Percentiles rank a stretch among this genome's conserved stretches.
phyloP scores from a whole-genome alignment of 2,113 vertebrate genomes.

The Dicrurus megarhynchus region DNA sequence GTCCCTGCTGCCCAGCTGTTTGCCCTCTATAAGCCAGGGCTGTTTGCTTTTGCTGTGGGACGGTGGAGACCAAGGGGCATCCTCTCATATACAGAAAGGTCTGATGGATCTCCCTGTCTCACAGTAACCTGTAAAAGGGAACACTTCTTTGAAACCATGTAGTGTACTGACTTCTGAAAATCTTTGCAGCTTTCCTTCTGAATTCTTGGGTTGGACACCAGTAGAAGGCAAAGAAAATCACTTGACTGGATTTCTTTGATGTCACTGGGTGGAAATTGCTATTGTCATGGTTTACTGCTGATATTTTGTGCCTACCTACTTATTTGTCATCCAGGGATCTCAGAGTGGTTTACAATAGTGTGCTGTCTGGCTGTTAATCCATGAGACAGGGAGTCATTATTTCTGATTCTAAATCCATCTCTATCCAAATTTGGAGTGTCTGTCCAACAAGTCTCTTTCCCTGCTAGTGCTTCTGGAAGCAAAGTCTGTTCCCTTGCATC shows the following conservation, averaged over 20 bases:
- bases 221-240: neutral
- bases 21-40: neutral
- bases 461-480: neutral
- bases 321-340: slow-evolving; percentile 5
- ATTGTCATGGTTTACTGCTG: neutral
- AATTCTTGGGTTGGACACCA: neutral
- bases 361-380: neutral
- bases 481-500: neutral
- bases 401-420: neutral
- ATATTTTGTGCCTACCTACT: neutral
- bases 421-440: neutral
- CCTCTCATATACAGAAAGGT: neutral
- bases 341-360: neutral
- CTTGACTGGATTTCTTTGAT: neutral
- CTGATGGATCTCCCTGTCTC: neutral
- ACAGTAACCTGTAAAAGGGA: neutral
- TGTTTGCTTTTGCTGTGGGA: neutral
- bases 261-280: neutral
- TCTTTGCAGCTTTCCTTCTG: neutral
- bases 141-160: neutral
- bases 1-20: neutral
- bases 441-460: neutral
- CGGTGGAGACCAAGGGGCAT: neutral
- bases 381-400: neutral
- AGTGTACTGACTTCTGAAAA: neutral